These are phyloP conservation scores for Carollia perspicillata DNA, from an alignment of 2,113 vertebrate genomes.

Conservation along the genomic window DNA sequence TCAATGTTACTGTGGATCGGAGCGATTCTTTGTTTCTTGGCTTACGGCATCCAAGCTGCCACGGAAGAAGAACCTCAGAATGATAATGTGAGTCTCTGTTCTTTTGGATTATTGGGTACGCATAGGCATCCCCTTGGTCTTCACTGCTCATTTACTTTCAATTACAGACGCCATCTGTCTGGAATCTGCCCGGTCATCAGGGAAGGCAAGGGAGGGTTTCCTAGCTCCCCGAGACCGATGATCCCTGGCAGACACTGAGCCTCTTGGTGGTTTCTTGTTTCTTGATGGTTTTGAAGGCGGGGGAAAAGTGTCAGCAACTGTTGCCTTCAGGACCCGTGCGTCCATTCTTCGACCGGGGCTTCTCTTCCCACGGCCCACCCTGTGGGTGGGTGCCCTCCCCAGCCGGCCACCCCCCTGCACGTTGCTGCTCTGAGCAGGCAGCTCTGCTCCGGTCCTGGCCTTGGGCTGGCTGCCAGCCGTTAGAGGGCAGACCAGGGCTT, in stretches of 20 bases:
- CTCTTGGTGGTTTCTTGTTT: neutral
- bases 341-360: accelerated
- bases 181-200: no score
- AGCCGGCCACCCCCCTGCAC: accelerated
- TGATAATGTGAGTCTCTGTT: conserved; percentile 88
- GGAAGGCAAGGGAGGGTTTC: no score
- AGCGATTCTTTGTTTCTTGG: conserved; percentile 94
- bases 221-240: no score
- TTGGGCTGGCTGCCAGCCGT: neutral
- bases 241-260: no score
- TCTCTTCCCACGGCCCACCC: neutral
- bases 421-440: neutral
- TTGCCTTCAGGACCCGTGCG: accelerated
- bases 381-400: neutral
- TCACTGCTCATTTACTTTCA: neutral
- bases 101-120: neutral
- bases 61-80: conserved; percentile 88
- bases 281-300: neutral
- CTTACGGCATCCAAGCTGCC: conserved; percentile 88
- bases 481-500: neutral
- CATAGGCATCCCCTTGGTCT: accelerated
- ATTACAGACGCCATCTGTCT: no score
- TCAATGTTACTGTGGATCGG: conserved; percentile 97
- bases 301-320: no score
- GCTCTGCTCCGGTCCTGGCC: neutral